These are phyloP conservation scores for Neocloeon triangulifer DNA, from an alignment of 1,140 invertebrate species.

Conservation along the genomic window DNA sequence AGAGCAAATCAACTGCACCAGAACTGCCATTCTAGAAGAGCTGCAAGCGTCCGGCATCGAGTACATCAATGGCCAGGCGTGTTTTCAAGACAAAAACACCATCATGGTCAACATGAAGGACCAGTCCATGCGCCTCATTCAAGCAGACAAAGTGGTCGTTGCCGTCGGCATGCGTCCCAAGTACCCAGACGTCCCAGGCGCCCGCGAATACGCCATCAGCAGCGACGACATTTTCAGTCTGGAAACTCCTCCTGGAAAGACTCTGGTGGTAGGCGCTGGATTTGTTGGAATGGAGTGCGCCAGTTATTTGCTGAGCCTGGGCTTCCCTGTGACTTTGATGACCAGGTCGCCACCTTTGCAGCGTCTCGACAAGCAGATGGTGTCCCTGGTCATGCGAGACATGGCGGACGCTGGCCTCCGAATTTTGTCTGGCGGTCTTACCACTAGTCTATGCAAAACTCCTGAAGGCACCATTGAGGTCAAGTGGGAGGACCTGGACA, in stretches of 20 bases:
- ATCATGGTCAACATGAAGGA: conserved; percentile 56
- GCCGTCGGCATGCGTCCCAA: conserved; percentile 80
- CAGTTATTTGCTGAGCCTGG: conserved; percentile 76
- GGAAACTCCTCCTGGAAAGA: conserved; percentile 70
- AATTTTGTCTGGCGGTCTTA: conserved; percentile 58
- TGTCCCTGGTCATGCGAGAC: conserved; percentile 53
- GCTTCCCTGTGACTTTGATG: conserved; percentile 75
- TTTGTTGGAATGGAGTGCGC: conserved; percentile 93
- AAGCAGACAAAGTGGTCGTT: conserved; percentile 72
- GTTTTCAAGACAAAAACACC: conserved; percentile 64
- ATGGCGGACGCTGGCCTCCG: conserved; percentile 68
- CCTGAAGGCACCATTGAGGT: conserved; percentile 42
- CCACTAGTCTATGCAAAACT: conserved; percentile 38
- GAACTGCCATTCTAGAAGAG: background rate
- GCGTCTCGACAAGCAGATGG: conserved; percentile 97
- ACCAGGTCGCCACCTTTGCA: conserved; percentile 79
- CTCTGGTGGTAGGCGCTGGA: conserved; percentile 79
- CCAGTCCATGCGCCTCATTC: conserved; percentile 39
- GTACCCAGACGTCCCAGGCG: conserved; percentile 72
- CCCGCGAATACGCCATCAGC: conserved; percentile 70
- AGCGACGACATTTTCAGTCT: conserved; percentile 96
- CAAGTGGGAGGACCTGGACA: conserved; percentile 34
- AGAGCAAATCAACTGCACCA: conserved; percentile 71
- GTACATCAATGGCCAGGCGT: conserved; percentile 79
- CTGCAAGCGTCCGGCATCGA: background rate